Conservation (phyloP, 2,888 invertebrate species). For the Xanthia icteritia region DNA sequence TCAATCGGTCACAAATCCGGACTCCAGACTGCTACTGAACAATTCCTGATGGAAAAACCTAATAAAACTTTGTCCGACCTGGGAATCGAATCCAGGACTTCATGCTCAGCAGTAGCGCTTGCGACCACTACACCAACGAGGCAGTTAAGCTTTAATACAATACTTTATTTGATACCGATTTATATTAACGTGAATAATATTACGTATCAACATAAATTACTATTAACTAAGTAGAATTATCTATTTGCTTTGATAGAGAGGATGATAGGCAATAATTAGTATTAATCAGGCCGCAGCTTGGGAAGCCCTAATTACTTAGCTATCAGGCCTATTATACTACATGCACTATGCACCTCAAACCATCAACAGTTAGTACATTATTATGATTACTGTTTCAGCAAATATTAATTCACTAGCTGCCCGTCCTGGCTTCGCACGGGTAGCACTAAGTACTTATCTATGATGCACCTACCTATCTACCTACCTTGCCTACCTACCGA, state of each 20-base stretch:
- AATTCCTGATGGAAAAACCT: no score
- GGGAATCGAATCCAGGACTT: no score
- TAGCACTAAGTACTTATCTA: no score
- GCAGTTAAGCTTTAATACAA: neutral
- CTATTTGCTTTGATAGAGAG: neutral
- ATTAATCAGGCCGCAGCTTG: constrained; percentile 15
- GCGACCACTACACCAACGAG: no score
- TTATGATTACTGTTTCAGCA: neutral
- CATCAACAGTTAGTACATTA: neutral
- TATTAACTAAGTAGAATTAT: neutral
- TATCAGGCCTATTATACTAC: neutral
- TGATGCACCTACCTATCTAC: no score
- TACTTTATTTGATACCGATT: neutral
- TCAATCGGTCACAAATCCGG: no score
- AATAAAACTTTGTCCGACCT: no score
- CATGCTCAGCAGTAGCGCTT: no score
- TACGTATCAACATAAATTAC: neutral
- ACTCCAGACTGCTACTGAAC: no score
- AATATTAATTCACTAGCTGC: neutral
- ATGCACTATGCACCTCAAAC: neutral
- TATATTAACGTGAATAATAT: neutral
- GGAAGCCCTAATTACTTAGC: constrained; percentile 18
- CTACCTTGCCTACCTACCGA: no score
- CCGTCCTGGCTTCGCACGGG: no score
- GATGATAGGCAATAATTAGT: constrained; percentile 14